Percentiles rank a stretch among this genome's conserved stretches.
phyloP scores from a whole-genome alignment of 2,888 invertebrate species.

The Drosophila meridiana region DNA sequence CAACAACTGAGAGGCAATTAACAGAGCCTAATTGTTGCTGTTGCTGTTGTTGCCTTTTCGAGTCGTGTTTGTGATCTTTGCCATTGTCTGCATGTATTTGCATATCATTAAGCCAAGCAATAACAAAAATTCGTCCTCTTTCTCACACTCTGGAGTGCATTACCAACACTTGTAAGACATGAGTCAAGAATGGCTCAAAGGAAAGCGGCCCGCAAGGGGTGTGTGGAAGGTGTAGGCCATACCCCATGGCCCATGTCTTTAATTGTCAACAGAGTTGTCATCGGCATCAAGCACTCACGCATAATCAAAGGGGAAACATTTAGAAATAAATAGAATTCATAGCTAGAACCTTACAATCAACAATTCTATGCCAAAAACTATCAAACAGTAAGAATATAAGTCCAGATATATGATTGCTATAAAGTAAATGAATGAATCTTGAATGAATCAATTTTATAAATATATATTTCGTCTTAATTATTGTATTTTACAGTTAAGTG shows the following conservation, averaged over 20 bases:
- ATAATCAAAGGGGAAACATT: background rate
- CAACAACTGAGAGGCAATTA: slow-evolving; percentile 56
- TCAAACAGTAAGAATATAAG: background rate
- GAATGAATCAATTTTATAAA: no score
- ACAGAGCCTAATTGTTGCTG: slow-evolving; percentile 49
- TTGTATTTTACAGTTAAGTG: no score
- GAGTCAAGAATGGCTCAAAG: background rate
- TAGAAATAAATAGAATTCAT: background rate
- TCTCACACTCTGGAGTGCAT: slow-evolving; percentile 51
- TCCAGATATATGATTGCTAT: background rate
- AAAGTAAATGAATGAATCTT: no score
- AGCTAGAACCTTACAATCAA: no score
- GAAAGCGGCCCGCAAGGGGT: background rate
- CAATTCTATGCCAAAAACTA: background rate
- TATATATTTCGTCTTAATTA: no score
- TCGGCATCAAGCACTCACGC: background rate
- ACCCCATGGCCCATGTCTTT: background rate
- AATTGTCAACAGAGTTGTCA: slow-evolving; percentile 25
- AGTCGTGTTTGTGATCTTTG: slow-evolving; percentile 51
- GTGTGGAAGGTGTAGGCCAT: background rate
- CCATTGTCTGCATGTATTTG: slow-evolving; percentile 67
- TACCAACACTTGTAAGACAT: slow-evolving; percentile 56
- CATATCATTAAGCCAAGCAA: slow-evolving; percentile 71
- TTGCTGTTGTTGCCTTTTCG: slow-evolving; percentile 31
- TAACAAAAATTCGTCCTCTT: slow-evolving; percentile 49